Percentiles rank a stretch among this genome's conserved stretches.
Evolutionary conservation across 2,888 invertebrate species (phyloP).

Genomic region (Blomia tropicalis): DNA sequence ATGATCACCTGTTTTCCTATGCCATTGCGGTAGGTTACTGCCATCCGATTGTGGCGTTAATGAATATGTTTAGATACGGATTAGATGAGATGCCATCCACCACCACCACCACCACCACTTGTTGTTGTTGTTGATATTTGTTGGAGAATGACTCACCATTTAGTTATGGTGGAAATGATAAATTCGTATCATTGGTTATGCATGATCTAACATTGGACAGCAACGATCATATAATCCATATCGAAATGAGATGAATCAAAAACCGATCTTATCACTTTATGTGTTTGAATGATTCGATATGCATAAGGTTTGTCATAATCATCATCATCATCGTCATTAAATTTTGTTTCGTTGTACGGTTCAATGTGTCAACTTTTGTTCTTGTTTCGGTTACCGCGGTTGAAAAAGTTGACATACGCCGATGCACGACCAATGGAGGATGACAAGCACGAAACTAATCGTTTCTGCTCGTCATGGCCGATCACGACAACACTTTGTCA

Average conservation of each 20-base stretch:
- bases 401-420: constrained; percentile 9
- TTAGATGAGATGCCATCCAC: background rate
- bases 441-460: constrained; percentile 11
- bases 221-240: too few relatives aligned
- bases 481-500: constrained; percentile 9
- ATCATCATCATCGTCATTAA: too few relatives aligned
- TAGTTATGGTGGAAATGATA: constrained; percentile 4
- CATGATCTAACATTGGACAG: constrained; percentile 3
- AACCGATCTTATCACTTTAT: too few relatives aligned
- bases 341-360: too few relatives aligned
- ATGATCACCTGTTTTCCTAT: constrained; percentile 3
- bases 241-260: too few relatives aligned
- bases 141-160: too few relatives aligned
- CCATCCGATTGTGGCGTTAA: constrained; percentile 3
- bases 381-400: too few relatives aligned
- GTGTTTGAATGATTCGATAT: too few relatives aligned
- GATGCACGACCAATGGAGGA: background rate
- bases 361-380: too few relatives aligned
- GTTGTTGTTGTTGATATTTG: too few relatives aligned
- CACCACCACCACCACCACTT: too few relatives aligned
- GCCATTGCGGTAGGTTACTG: constrained; percentile 14
- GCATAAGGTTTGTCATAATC: too few relatives aligned
- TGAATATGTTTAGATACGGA: constrained; percentile 12
- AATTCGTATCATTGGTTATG: constrained; percentile 3
- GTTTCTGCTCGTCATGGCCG: constrained; percentile 7